Evolutionary conservation across 2,797 vertebrate genomes (phyloP).

Genomic region (Aulostomus chinensis): DNA sequence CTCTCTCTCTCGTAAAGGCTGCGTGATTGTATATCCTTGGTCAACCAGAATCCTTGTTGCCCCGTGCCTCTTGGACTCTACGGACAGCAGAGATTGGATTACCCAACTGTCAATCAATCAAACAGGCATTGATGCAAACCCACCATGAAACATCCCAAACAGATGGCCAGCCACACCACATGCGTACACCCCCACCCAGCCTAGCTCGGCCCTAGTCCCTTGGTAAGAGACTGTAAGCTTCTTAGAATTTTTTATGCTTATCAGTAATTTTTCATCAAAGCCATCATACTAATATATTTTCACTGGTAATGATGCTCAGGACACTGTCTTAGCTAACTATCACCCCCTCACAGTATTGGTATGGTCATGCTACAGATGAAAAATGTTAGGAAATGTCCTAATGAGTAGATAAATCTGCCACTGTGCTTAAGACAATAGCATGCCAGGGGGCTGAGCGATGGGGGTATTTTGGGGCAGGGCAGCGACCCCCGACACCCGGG

Average conservation of each 20-base stretch:
- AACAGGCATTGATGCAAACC: constrained; percentile 51
- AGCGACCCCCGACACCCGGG: constrained; percentile 52
- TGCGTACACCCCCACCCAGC: constrained; percentile 56
- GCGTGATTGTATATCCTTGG: constrained; percentile 31
- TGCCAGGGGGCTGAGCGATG: constrained; percentile 60
- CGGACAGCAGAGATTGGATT: constrained; percentile 67
- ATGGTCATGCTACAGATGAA: constrained; percentile 12
- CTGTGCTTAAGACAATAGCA: constrained; percentile 69
- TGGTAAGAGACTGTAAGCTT: constrained; percentile 77
- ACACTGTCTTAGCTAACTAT: too few species aligned
- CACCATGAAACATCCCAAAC: constrained; percentile 70
- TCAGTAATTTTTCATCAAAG: constrained; percentile 73
- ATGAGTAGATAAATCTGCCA: constrained; percentile 53
- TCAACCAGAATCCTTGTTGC: constrained; percentile 18
- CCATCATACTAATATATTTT: constrained; percentile 32
- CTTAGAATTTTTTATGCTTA: constrained; percentile 73
- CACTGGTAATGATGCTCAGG: too few species aligned
- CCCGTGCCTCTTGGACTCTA: constrained; percentile 1
- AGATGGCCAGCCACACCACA: constrained; percentile 75
- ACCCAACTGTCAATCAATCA: constrained; percentile 70
- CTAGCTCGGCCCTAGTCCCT: constrained; percentile 49
- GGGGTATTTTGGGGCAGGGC: constrained; percentile 67
- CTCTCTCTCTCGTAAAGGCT: constrained; percentile 4
- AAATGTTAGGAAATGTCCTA: constrained; percentile 36
- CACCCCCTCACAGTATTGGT: background rate